Evolutionary conservation across 1,140 invertebrate genomes (phyloP), one percentile per base, ranked within the genome.

Genomic region (Nebria ingens): DNA sequence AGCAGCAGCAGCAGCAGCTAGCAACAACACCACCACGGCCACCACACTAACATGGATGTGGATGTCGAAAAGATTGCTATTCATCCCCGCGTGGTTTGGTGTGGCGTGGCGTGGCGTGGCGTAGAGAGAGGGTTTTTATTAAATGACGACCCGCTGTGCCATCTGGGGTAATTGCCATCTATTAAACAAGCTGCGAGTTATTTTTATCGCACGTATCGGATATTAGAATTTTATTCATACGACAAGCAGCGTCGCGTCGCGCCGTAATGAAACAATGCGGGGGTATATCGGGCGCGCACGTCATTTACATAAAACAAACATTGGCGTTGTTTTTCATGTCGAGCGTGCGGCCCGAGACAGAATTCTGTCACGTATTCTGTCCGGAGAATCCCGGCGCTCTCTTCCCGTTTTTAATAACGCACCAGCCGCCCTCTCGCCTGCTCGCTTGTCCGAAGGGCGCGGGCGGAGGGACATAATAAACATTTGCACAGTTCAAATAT

Each of bases 261-360:
- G 40, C 17, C 15, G 40, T 45, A 45, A 45, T 45, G 40, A 45
- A 45, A 45, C 6, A n/a, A n/a, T n/a, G n/a, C n/a, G 25, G 13
- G 25, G 25, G 25, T 29, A 29, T 4, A 13, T 13, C 4, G 25
- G 25, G 4, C 13, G 4, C 25, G 4, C 4, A 29, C 13, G 13
- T 45, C 40, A 45, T 45, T 45, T 45, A 45, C 40, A 45, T 45
- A 45, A 45, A 45, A 45, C 40, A 45, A 45, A 45, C 40, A 45
- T 45, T 45, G 40, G 40, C 40, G 40, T 45, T 45, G 40, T 45
- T 45, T 45, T 45, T 45, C 40, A 45, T 45, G 40, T 45, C 25
- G 25, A 6, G 13, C 25, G n/a, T n/a, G 4, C 25, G 17, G 40
- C 15, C 4, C 40, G 40, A 45, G 40, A 45, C 40, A 45, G 40